Percentiles rank a stretch among this genome's conserved stretches.
Conservation (phyloP, 2,113 vertebrate genomes). For the Mirounga angustirostris region DNA sequence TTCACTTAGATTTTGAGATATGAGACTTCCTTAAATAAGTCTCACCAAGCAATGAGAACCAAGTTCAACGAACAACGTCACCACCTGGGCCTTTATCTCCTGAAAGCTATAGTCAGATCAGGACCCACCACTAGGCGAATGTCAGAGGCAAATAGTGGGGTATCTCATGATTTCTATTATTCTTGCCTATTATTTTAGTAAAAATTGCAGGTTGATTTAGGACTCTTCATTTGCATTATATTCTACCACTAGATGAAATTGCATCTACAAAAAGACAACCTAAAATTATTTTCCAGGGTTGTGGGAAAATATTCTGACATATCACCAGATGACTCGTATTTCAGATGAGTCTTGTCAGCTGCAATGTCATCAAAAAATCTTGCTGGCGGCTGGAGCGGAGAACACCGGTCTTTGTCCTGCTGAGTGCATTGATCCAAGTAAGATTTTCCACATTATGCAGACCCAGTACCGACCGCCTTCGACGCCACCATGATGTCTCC, state of each 20-base stretch:
- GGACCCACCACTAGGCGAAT: fast-evolving
- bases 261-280: neutral
- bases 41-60: neutral
- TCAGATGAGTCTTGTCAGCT: neutral
- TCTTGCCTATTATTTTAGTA: neutral
- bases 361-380: neutral
- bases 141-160: fast-evolving
- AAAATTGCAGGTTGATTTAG: neutral
- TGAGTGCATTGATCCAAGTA: neutral
- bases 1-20: neutral
- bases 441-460: conserved; percentile 58
- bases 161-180: neutral
- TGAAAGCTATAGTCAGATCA: neutral
- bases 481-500: neutral
- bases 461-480: neutral
- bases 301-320: neutral
- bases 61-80: neutral
- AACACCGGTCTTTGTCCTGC: neutral
- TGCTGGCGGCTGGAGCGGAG: neutral
- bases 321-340: neutral
- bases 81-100: neutral
- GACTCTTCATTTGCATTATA: neutral
- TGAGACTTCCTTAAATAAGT: neutral
- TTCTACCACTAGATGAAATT: neutral
- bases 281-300: neutral